Percentiles rank a stretch among this genome's conserved stretches.
phyloP scores from a whole-genome alignment of 2,113 vertebrate species.

The Erythrocebus patas region DNA sequence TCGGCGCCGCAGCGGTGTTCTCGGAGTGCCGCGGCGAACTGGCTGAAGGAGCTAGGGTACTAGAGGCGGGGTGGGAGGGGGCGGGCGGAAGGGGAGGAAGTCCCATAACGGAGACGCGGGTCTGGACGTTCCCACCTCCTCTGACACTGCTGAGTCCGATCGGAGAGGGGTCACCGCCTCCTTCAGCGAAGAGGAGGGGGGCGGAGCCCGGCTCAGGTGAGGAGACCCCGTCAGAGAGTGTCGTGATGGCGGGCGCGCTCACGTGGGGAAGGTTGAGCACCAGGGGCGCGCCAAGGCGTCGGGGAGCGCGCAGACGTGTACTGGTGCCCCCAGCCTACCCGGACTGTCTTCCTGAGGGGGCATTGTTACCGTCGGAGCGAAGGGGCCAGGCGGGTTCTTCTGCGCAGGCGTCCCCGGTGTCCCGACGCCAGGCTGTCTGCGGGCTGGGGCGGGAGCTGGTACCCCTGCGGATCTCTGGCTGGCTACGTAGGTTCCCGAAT shows the following conservation, averaged over 20 bases:
- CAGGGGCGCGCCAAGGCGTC: neutral
- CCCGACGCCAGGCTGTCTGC: constrained; percentile 67
- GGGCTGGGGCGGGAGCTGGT: constrained; percentile 36
- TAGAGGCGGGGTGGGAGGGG: no score
- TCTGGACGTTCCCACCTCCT: constrained; percentile 66
- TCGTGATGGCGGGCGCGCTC: constrained; percentile 47
- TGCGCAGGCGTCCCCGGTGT: constrained; percentile 65
- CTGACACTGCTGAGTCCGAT: constrained; percentile 22
- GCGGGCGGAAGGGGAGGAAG: no score
- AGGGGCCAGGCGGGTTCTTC: constrained; percentile 29
- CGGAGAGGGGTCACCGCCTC: constrained; percentile 71
- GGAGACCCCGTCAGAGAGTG: constrained; percentile 30
- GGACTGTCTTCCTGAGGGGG: neutral
- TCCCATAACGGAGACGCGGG: constrained; percentile 32
- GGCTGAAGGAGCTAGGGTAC: no score
- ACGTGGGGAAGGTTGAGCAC: neutral
- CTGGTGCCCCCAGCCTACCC: neutral
- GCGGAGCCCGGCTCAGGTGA: constrained; percentile 77
- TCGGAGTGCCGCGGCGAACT: no score
- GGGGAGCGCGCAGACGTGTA: neutral
- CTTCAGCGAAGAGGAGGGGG: constrained; percentile 63
- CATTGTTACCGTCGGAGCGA: constrained; percentile 64
- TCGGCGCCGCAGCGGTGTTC: no score
- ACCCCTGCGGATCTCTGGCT: neutral
- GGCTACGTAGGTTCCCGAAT: neutral